phyloP scores from a whole-genome alignment of 2,797 vertebrate species.

The Phalanger gymnotis region DNA sequence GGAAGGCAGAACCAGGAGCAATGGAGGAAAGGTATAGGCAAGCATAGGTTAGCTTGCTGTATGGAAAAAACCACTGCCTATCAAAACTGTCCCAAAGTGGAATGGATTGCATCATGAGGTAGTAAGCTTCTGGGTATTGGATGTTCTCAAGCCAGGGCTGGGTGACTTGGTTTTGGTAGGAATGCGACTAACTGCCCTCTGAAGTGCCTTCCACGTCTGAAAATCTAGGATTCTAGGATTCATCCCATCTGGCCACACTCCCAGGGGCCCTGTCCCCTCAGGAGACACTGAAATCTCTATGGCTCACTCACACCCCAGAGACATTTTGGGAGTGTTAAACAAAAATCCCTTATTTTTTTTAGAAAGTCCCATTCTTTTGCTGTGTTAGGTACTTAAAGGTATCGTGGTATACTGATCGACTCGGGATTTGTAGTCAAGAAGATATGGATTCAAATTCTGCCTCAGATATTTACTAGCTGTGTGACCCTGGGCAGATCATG shows the following conservation, averaged over 20 bases:
- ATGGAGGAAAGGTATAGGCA: not conserved
- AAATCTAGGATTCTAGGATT: not conserved
- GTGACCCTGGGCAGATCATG: not conserved
- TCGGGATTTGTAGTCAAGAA: not conserved
- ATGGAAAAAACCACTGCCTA: not conserved
- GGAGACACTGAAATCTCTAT: not conserved
- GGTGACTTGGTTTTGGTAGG: no score
- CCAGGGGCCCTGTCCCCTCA: not conserved
- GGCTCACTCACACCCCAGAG: not conserved
- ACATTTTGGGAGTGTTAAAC: not conserved
- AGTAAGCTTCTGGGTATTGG: not conserved
- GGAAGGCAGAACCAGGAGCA: not conserved
- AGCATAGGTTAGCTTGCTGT: not conserved
- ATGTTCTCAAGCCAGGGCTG: not conserved
- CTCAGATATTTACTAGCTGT: not conserved
- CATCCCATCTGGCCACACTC: not conserved
- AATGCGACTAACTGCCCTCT: not conserved
- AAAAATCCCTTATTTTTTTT: not conserved
- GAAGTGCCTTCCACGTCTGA: not conserved
- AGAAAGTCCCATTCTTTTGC: not conserved
- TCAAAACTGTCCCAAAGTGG: not conserved
- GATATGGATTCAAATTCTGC: not conserved
- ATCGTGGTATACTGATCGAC: not conserved
- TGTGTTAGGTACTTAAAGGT: not conserved
- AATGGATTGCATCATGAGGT: not conserved